Evolutionary conservation across 1,140 invertebrate genomes (phyloP).

Genomic region (Platyura marginata): DNA sequence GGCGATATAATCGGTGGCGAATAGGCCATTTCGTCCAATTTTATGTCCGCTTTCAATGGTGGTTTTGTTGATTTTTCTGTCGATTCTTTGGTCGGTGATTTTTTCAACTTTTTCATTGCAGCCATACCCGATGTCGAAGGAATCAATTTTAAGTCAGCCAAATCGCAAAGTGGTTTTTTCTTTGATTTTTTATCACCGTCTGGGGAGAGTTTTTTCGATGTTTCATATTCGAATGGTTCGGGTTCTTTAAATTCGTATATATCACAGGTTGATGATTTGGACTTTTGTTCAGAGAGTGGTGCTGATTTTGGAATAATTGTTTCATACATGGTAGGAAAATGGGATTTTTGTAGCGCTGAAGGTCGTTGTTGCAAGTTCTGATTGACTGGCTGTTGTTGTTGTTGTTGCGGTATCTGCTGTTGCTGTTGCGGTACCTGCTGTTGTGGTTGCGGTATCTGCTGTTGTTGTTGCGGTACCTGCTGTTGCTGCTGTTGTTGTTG

Average conservation of each 20-base stretch:
- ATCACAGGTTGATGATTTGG: conserved; percentile 27
- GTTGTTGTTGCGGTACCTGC: conserved; percentile 6
- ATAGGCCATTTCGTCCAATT: conserved; percentile 5
- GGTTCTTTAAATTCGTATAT: conserved; percentile 81
- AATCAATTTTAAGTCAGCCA: not conserved
- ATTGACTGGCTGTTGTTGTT: not conserved
- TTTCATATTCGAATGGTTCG: conserved; percentile 64
- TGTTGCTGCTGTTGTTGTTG: conserved; percentile 13
- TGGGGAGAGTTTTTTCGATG: conserved; percentile 16
- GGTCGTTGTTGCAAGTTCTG: no score
- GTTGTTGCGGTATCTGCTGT: conserved; percentile 2
- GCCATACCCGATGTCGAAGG: conserved; percentile 3
- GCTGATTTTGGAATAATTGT: no score
- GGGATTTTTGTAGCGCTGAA: no score
- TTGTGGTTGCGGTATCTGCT: no score
- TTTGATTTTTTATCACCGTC: conserved; percentile 8
- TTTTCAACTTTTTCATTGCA: conserved; percentile 14
- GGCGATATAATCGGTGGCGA: not conserved
- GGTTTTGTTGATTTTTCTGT: not conserved
- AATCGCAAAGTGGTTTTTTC: not conserved
- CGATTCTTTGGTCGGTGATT: conserved; percentile 15
- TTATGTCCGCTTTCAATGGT: not conserved
- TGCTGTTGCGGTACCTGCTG: not conserved
- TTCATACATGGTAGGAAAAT: no score
- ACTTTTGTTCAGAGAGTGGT: no score